These are phyloP conservation scores for Meteorus sp. DNA, from an alignment of 1,140 invertebrate genomes.

Conservation along the genomic window DNA sequence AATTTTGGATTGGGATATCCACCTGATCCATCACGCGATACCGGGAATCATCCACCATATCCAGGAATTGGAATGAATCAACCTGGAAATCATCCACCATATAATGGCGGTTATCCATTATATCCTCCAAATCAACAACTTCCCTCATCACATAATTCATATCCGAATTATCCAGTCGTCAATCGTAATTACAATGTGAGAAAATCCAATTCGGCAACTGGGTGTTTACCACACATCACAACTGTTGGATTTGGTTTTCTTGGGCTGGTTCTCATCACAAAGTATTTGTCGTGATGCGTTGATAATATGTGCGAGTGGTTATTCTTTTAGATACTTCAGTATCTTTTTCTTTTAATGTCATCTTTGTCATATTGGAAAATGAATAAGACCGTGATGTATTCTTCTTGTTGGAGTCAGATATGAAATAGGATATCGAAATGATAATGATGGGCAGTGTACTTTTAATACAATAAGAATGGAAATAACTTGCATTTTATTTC, in stretches of 20 bases:
- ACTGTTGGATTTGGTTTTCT: conserved; percentile 17
- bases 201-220: conserved; percentile 13
- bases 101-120: conserved; percentile 23
- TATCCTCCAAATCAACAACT: conserved; percentile 34
- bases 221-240: background rate
- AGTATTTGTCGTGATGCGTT: conserved; percentile 32
- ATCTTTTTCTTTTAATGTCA: too few relatives aligned
- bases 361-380: too few relatives aligned
- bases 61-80: conserved; percentile 28
- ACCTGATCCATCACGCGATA: conserved; percentile 24
- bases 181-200: conserved; percentile 34
- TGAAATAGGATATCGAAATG: too few relatives aligned
- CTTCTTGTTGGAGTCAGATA: too few relatives aligned
- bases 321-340: too few relatives aligned
- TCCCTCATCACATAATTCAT: conserved; percentile 31
- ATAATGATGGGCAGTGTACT: too few relatives aligned
- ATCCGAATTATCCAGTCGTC: conserved; percentile 34
- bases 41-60: conserved; percentile 37
- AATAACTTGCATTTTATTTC: too few relatives aligned
- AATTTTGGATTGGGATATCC: conserved; percentile 38
- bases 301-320: too few relatives aligned
- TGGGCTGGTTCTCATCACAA: background rate
- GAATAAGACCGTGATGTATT: too few relatives aligned
- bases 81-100: conserved; percentile 31
- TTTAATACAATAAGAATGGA: too few relatives aligned